Evolutionary conservation across 2,113 vertebrate genomes (phyloP).

Genomic region (Triplophysa siluroides): DNA sequence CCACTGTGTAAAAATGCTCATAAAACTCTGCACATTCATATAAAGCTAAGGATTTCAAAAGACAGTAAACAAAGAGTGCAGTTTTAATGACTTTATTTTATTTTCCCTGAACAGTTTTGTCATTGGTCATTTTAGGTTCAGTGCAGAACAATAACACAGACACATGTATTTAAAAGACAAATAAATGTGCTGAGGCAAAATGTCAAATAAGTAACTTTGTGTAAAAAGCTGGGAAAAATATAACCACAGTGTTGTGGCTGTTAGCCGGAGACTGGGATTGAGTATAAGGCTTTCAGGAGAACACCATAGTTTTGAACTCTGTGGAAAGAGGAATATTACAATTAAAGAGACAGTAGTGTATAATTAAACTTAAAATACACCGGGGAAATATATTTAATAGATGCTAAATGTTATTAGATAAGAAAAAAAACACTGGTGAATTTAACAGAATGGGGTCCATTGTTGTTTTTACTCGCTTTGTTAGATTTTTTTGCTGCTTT

Average conservation of each 20-base stretch:
- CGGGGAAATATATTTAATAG: background rate
- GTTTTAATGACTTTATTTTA: conserved; percentile 61
- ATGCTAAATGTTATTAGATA: background rate
- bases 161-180: conserved; percentile 56
- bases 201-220: conserved; percentile 48
- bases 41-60: conserved; percentile 25
- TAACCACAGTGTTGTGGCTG: conserved; percentile 41
- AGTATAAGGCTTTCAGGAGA: conserved; percentile 76
- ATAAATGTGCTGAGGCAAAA: conserved; percentile 40
- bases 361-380: too few relatives aligned
- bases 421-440: background rate
- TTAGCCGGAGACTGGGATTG: conserved; percentile 29
- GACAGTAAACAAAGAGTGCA: conserved; percentile 17
- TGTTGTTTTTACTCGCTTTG: background rate
- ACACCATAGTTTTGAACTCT: conserved; percentile 94
- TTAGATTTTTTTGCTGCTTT: background rate
- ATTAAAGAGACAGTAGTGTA: background rate
- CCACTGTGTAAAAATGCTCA: too few relatives aligned
- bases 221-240: conserved; percentile 47
- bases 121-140: conserved; percentile 47
- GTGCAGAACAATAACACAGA: conserved; percentile 43
- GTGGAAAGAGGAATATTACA: conserved; percentile 43
- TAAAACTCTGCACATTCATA: background rate
- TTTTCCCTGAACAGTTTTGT: conserved; percentile 55
- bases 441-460: background rate